Evolutionary conservation across 2,888 invertebrate species (phyloP), one percentile per base, ranked within the genome.

Genomic region (Drosophila engyochracea): DNA sequence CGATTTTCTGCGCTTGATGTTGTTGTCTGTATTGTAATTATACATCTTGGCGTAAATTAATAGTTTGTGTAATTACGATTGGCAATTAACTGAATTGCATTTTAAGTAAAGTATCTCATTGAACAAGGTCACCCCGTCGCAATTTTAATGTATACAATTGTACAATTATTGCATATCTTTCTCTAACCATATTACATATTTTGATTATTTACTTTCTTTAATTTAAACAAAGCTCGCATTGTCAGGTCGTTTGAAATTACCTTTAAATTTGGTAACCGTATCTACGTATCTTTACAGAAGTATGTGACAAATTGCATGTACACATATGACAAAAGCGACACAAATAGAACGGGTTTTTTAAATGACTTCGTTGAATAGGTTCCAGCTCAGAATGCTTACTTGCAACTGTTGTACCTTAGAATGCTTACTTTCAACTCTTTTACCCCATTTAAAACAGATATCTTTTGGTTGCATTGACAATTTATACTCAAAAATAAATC

Each of bases 41-140:
- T 47, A 25, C 7, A 16, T 47, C 47, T 25, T 47, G 7, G 25
- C 47, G 47, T 16, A 47, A 25, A 7, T 16, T 2, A 47, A 47
- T 9, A 16, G 47, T 47, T 2, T 9, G 61, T 74, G 68, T 58
- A 70, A 62, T 66, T 44, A 47, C 49, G 67, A 62, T 52, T 30
- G 51, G 58, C 62, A 81, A 81, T 88, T 75, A 80, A 70, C 58
- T 30, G 28, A 51, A 81, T 74, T 30, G 63, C 58, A 67, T 58
- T 9, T 58, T 19, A 30, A 47, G 22, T 14, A 3, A 16, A 35
- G 25, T 28, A 25, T 39, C 49, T 51, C 19, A 66, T 44, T 41
- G 7, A 44, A 31, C n/a, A 44, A 57, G 44, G 31, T 25, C 22
- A 22, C 35, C 25, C 16, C 1, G 10, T 0, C 9, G 49, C 47